A percentile compares a stretch with the other conserved stretches of the same genome.
These are phyloP conservation scores for Drosophila quadrilineata DNA, from an alignment of 1,140 invertebrate species.

Conservation along the genomic window DNA sequence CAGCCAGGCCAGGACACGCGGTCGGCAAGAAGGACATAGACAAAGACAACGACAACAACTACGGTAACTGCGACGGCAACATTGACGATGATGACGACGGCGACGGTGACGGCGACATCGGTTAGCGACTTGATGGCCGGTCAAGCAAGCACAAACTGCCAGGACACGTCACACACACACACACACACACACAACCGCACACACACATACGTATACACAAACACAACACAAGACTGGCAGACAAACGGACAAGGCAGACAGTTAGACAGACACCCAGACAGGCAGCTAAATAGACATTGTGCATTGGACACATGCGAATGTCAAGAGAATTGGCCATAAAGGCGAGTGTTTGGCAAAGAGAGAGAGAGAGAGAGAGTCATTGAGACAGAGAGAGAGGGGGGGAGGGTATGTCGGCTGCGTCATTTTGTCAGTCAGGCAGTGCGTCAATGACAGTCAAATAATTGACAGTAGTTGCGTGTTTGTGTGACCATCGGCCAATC, in stretches of 20 bases:
- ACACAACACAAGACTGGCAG: slow-evolving; percentile 22
- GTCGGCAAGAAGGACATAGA: too few species aligned
- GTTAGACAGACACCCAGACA: slow-evolving; percentile 5
- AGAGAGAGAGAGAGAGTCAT: background rate
- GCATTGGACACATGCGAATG: slow-evolving; percentile 57
- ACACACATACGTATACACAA: slow-evolving; percentile 1
- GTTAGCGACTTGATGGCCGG: slow-evolving; percentile 73
- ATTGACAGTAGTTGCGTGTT: slow-evolving; percentile 80
- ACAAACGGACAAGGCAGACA: background rate
- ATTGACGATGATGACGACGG: background rate
- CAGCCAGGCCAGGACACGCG: too few species aligned
- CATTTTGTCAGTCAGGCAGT: slow-evolving; percentile 59
- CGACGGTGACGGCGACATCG: slow-evolving; percentile 33
- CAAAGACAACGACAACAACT: slow-evolving; percentile 13
- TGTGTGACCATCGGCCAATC: slow-evolving; percentile 78
- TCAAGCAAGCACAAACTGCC: slow-evolving; percentile 49
- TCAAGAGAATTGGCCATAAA: slow-evolving; percentile 69
- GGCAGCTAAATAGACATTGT: slow-evolving; percentile 43
- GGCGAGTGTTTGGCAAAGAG: slow-evolving; percentile 22
- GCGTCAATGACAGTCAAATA: slow-evolving; percentile 78
- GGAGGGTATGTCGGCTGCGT: slow-evolving; percentile 30
- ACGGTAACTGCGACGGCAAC: slow-evolving; percentile 16
- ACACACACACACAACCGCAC: background rate
- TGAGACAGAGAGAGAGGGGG: background rate
- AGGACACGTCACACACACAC: slow-evolving; percentile 28